Conservation (phyloP, 2,888 invertebrate genomes). For the Coelinius sp. region DNA sequence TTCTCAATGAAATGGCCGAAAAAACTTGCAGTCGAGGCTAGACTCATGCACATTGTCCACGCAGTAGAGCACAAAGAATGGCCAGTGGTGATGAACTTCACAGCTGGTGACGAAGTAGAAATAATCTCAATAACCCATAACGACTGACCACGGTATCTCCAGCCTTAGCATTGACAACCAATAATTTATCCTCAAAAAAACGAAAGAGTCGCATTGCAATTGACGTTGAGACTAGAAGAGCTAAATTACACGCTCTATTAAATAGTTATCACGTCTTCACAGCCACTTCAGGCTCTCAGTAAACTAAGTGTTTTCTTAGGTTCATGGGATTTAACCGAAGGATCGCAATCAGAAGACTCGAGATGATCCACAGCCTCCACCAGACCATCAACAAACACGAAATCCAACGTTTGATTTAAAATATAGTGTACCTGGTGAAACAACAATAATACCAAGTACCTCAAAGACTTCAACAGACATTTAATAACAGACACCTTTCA, state of each 20-base stretch:
- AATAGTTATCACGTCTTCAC: slow-evolving; percentile 78
- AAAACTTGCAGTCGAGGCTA: slow-evolving; percentile 89
- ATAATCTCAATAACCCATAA: slow-evolving; percentile 74
- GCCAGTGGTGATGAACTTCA: slow-evolving; percentile 82
- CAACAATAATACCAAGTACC: slow-evolving; percentile 71
- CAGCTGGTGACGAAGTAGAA: slow-evolving; percentile 74
- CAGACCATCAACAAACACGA: slow-evolving; percentile 81
- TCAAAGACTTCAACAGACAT: no score
- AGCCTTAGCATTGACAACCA: slow-evolving; percentile 59
- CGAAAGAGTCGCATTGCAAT: slow-evolving; percentile 90
- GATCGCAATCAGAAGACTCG: slow-evolving; percentile 71
- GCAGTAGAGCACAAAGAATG: slow-evolving; percentile 94
- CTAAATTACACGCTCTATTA: slow-evolving; percentile 89
- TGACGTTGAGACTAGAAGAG: slow-evolving; percentile 94
- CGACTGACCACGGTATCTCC: slow-evolving; percentile 75
- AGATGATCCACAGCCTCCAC: slow-evolving; percentile 79
- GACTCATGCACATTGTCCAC: slow-evolving; percentile 93
- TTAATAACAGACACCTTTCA: no score
- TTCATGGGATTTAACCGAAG: slow-evolving; percentile 74
- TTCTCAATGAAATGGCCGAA: slow-evolving; percentile 75
- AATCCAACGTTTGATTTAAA: slow-evolving; percentile 74
- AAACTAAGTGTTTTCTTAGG: no score
- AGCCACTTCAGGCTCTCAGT: slow-evolving; percentile 69
- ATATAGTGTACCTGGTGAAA: slow-evolving; percentile 70
- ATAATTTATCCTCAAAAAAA: slow-evolving; percentile 72